Base-by-base conservation (phyloP, 2,888 invertebrate species). In the Kryphioiulus occultus region DNA sequence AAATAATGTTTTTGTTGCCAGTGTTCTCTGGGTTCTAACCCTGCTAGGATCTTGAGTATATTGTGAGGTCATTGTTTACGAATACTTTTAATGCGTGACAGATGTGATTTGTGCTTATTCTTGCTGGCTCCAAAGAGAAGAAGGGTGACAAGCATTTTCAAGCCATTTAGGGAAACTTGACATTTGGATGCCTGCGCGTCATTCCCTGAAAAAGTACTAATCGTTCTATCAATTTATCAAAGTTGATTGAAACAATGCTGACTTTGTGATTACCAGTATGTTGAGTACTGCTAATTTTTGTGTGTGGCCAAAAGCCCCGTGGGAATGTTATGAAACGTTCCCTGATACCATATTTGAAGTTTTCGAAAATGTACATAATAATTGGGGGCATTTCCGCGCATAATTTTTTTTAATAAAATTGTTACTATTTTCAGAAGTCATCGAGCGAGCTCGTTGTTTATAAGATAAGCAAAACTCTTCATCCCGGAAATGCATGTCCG, bases 401-500 rank as follows among this genome's bases (percentile, higher is more conserved):
- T n/a, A n/a, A 59, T 22, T 59, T n/a, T n/a, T n/a, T n/a, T 19
- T 19, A 59, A 19, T 59, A 59, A 59, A 7, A 15, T 47, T 47
- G 7, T 17, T 15, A 47, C 47, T 47, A 47, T 47, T 47, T 47
- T 47, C 59, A n/a, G n/a, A 59, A 59, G 59, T 19, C 59, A 59
- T n/a, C 19, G 9, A 59, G n/a, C 17, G n/a, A 59, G n/a, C 4
- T n/a, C n/a, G n/a, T 59, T n/a, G 17, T 59, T 19, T 59, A 59
- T n/a, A n/a, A 59, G n/a, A 59, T 59, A 59, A 47, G 59, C 59
- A n/a, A 59, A 59, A n/a, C 19, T n/a, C 2, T 59, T 59, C 59
- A 59, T 59, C 59, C 59, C 59, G 59, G 59, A 59, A 59, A 59
- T 59, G 59, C n/a, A 59, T 59, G 59, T 59, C 59, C 59, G n/a